Evolutionary conservation across 2,797 vertebrate species (phyloP), one percentile per base, ranked within the genome.

Genomic region (Rhadinocentrus ornatus): DNA sequence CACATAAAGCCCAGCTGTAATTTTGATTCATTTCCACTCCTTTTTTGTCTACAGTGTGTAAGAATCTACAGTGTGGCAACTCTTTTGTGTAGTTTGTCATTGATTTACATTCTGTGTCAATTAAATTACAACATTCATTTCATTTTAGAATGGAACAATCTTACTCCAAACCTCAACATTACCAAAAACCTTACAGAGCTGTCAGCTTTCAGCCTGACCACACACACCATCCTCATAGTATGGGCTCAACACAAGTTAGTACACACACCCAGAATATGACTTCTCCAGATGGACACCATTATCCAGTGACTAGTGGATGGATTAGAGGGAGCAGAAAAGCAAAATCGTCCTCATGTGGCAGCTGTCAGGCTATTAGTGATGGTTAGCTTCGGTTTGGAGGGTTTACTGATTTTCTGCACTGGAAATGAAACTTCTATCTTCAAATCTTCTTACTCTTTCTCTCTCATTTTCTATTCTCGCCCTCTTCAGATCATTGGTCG

Each of bases 401-500:
- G 63, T 78, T 82, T 77, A 39, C 59, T 85, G 75, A 66, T 71
- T 64, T 86, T 69, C 65, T 70, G 39, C 64, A 67, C 27, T 71
- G 26, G 62, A 32, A 66, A 26, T 73, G 31, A 83, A 57, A 67
- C 61, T 58, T 72, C 27, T 18, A 10, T 66, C 60, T 59, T 62
- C 62, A 77, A 66, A 70, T 73, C 48, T 3, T 41, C 65, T 69
- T 18, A 39, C 27, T 71, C 26, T 52, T 31, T 71, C 31, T 16
- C 5, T 10, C 18, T 58, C 24, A 31, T 77, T 48, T 73, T 16
- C 32, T 68, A 46, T 32, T 57, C 48, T 59, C 52, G 18, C 24
- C 50, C 32, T 71, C 57, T 66, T 12, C 88, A 99, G 97, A 97
- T 99, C 81, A 99, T 99, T 0, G 98, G 98, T 57, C 93, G 96